Percentiles rank a stretch among this genome's conserved stretches.
phyloP scores from a whole-genome alignment of 2,113 vertebrate species.

The Ceyx cyanopectus region DNA sequence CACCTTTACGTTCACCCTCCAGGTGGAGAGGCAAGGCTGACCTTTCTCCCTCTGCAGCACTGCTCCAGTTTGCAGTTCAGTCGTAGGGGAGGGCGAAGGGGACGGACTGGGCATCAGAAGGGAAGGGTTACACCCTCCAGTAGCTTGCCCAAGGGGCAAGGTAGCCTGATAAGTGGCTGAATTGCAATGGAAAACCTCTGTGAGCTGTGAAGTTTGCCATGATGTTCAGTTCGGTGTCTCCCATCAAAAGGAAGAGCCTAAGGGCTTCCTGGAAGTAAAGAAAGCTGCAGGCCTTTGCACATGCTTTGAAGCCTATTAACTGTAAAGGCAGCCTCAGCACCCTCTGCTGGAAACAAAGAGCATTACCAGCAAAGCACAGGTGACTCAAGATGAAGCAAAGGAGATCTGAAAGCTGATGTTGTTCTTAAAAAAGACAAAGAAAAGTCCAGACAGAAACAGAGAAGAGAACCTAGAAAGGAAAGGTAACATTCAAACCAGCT shows the following conservation, averaged over 20 bases:
- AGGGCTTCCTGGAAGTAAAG: neutral
- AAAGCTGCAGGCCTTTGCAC: rapidly evolving
- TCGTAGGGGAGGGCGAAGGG: neutral
- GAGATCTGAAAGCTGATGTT: neutral
- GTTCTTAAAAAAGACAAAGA: neutral
- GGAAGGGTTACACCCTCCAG: neutral
- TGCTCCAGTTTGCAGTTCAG: neutral
- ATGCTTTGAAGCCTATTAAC: rapidly evolving
- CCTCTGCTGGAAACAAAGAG: neutral
- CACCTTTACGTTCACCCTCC: rapidly evolving
- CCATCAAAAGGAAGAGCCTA: neutral
- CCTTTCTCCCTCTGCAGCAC: neutral
- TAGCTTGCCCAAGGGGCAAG: neutral
- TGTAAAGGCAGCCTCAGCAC: neutral
- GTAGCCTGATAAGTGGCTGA: neutral
- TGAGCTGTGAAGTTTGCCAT: neutral
- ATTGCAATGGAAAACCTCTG: neutral
- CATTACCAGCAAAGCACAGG: neutral
- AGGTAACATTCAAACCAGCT: neutral
- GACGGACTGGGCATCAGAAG: neutral
- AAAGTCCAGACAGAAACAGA: neutral
- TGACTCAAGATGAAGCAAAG: neutral
- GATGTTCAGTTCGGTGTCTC: neutral
- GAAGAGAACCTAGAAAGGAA: neutral
- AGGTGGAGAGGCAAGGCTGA: neutral